A percentile compares a stretch with the other conserved stretches of the same genome.
Conservation (phyloP, 1,140 invertebrate species). For the Hypothenemus hampei region DNA sequence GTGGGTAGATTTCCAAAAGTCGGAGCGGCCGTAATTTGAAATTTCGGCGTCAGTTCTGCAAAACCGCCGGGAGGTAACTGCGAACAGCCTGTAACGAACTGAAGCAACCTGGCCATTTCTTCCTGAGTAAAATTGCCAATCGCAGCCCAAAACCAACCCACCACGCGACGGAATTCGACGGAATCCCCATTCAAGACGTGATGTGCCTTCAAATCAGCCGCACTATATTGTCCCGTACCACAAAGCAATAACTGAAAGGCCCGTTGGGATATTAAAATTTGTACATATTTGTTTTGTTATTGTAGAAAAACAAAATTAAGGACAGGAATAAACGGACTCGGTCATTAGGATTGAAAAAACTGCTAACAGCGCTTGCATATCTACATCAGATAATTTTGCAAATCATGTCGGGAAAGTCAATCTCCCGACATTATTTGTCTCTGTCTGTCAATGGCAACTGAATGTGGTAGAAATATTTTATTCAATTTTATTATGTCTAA, state of each 20-base stretch:
- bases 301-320: too few species aligned
- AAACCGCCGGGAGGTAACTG: slow-evolving; percentile 89
- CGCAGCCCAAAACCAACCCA: slow-evolving; percentile 94
- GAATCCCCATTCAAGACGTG: slow-evolving; percentile 81
- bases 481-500: too few species aligned
- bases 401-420: too few species aligned
- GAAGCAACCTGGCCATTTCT: slow-evolving; percentile 87
- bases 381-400: too few species aligned
- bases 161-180: slow-evolving; percentile 74
- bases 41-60: slow-evolving; percentile 79
- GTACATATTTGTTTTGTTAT: background rate
- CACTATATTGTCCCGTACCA: slow-evolving; percentile 88
- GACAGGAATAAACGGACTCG: too few species aligned
- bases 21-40: slow-evolving; percentile 85
- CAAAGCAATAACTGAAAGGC: slow-evolving; percentile 75
- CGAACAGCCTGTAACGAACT: slow-evolving; percentile 92
- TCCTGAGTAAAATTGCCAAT: slow-evolving; percentile 87
- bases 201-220: slow-evolving; percentile 83
- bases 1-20: slow-evolving; percentile 87
- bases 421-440: too few species aligned
- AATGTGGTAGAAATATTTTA: too few species aligned
- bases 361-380: too few species aligned
- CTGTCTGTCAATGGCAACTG: too few species aligned
- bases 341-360: too few species aligned
- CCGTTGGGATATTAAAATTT: slow-evolving; percentile 39